These are phyloP conservation scores for Chrysomela aeneicollis DNA, from an alignment of 2,888 invertebrate genomes.

Conservation along the genomic window DNA sequence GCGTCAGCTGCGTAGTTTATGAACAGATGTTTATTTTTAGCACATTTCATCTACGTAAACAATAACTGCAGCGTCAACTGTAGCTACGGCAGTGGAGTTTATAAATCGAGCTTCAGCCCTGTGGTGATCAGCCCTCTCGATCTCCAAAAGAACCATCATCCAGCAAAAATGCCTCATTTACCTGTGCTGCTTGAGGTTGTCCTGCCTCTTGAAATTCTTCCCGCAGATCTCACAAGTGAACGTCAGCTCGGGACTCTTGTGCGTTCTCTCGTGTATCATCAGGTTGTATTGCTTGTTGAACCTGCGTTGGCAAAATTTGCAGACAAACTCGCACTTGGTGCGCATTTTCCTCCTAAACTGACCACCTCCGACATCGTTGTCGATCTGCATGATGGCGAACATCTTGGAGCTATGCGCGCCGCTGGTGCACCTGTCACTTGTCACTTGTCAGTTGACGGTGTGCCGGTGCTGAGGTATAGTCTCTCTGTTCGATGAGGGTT, in stretches of 20 bases:
- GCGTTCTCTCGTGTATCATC: constrained; percentile 97
- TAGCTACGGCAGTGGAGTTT: too few species aligned
- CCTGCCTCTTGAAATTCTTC: constrained; percentile 97
- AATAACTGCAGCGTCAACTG: too few species aligned
- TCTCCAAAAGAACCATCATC: not conserved
- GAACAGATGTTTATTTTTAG: too few species aligned
- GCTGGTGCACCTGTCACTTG: constrained; percentile 21
- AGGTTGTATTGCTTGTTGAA: constrained; percentile 99
- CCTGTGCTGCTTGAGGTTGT: constrained; percentile 95
- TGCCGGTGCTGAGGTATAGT: too few species aligned
- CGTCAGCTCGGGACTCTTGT: constrained; percentile 95
- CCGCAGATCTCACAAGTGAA: constrained; percentile 98
- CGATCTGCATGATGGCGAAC: constrained; percentile 91
- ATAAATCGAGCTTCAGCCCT: too few species aligned
- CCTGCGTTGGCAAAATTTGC: constrained; percentile 96
- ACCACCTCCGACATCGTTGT: constrained; percentile 84
- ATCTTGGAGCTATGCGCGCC: constrained; percentile 70
- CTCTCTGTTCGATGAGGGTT: too few species aligned
- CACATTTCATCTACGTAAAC: too few species aligned
- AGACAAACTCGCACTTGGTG: constrained; percentile 97
- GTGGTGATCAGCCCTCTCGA: too few species aligned
- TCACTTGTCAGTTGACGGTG: constrained; percentile 30
- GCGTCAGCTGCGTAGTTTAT: too few species aligned
- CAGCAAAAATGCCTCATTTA: constrained; percentile 60
- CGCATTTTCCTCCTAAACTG: constrained; percentile 89